phyloP scores from a whole-genome alignment of 1,140 invertebrate species.

The Drosophila neocordata region DNA sequence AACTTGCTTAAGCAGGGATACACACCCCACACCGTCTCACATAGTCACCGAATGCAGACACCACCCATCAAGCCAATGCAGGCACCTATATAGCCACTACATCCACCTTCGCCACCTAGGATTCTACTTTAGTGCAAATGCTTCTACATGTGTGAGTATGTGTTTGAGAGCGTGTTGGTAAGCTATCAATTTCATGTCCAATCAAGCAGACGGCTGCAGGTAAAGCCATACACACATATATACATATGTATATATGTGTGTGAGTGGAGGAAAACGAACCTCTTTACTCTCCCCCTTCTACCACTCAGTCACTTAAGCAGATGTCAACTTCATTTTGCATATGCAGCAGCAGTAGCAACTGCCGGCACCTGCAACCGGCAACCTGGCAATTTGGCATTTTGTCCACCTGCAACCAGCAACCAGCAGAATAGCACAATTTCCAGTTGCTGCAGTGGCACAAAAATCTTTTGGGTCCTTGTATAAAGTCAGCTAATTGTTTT shows the following conservation, averaged over 20 bases:
- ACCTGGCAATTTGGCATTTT: constrained; percentile 2
- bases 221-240: constrained; percentile 26
- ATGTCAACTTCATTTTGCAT: constrained; percentile 81
- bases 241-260: constrained; percentile 50
- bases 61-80: background rate
- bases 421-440: constrained; percentile 34
- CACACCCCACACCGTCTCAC: constrained; percentile 14
- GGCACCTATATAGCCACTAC: background rate
- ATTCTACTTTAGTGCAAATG: constrained; percentile 6
- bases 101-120: background rate
- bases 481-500: constrained; percentile 68
- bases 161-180: constrained; percentile 23
- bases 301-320: constrained; percentile 65
- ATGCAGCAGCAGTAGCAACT: constrained; percentile 45
- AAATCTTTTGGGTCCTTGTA: constrained; percentile 34
- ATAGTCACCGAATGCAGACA: background rate
- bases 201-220: constrained; percentile 57
- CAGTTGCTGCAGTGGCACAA: constrained; percentile 55
- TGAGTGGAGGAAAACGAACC: constrained; percentile 47
- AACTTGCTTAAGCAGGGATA: constrained; percentile 74
- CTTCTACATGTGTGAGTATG: constrained; percentile 14
- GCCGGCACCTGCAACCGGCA: constrained; percentile 15
- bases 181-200: constrained; percentile 82
- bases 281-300: background rate
- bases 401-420: constrained; percentile 6